Conservation (phyloP, 2,888 invertebrate genomes). For the Eupithecia insigniata region DNA sequence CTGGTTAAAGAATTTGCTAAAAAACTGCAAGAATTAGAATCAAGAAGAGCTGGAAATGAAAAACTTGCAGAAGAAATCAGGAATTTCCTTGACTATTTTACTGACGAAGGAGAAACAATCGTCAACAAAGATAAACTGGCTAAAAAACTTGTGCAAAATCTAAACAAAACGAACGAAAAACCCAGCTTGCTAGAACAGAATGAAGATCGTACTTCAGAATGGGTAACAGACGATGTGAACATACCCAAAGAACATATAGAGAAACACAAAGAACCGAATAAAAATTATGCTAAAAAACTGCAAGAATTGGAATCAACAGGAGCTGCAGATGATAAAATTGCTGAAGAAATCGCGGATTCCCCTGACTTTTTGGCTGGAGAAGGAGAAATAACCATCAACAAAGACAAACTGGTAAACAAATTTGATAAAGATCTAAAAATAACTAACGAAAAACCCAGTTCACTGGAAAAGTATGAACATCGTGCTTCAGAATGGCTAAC, state of each 20-base stretch:
- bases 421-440: not conserved
- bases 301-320: not conserved
- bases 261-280: not conserved
- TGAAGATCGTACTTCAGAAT: not conserved
- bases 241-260: slow-evolving; percentile 9
- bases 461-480: not conserved
- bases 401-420: not conserved
- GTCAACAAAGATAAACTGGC: slow-evolving; percentile 13
- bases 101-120: not conserved
- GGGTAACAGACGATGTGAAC: not conserved
- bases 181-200: not conserved
- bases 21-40: slow-evolving; percentile 10
- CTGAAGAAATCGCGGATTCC: not conserved
- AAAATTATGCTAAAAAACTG: not conserved
- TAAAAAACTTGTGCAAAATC: slow-evolving; percentile 3
- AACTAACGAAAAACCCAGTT: not conserved
- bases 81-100: slow-evolving; percentile 17
- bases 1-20: not conserved
- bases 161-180: not conserved
- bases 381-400: not conserved
- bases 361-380: not conserved
- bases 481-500: slow-evolving; percentile 24
- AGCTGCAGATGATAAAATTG: not conserved
- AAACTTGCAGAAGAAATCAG: slow-evolving; percentile 15
- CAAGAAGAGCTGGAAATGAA: slow-evolving; percentile 16